Conservation (phyloP, 2,888 invertebrate species). For the Apodemia hepburni region DNA sequence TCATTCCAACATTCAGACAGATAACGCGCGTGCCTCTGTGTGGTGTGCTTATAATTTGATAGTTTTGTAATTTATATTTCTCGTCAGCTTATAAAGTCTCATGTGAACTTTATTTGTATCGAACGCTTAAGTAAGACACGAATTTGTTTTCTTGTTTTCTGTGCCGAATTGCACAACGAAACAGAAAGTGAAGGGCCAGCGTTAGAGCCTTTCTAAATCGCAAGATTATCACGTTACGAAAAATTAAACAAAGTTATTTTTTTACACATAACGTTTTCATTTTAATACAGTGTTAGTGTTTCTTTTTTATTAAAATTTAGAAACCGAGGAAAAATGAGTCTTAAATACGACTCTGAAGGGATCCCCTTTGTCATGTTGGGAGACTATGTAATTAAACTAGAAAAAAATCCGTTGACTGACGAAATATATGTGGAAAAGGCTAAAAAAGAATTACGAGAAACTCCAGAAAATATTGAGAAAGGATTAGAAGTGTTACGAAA, state of each 20-base stretch:
- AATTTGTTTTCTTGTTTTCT: not conserved
- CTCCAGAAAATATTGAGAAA: constrained; percentile 81
- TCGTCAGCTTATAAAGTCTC: not conserved
- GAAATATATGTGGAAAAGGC: constrained; percentile 82
- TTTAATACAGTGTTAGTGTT: not conserved
- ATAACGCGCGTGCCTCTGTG: not conserved
- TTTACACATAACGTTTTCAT: not conserved
- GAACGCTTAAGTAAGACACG: not conserved
- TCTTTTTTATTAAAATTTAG: not conserved
- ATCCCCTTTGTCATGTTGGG: constrained; percentile 83
- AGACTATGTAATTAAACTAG: constrained; percentile 79
- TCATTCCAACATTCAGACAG: not conserved
- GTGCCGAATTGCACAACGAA: not conserved
- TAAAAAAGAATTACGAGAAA: constrained; percentile 84
- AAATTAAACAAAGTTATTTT: not conserved
- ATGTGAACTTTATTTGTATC: not conserved
- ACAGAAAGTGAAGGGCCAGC: constrained; percentile 4
- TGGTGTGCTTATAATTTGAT: not conserved
- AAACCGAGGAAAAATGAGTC: constrained; percentile 47
- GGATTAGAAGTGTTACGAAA: constrained; percentile 78
- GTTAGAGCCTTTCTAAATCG: not conserved
- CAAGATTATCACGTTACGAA: not conserved
- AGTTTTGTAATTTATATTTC: not conserved
- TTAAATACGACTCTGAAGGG: constrained; percentile 76
- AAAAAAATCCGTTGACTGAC: constrained; percentile 79